Base-by-base conservation (phyloP, 2,888 invertebrate genomes). In the Cistogaster globosa region DNA sequence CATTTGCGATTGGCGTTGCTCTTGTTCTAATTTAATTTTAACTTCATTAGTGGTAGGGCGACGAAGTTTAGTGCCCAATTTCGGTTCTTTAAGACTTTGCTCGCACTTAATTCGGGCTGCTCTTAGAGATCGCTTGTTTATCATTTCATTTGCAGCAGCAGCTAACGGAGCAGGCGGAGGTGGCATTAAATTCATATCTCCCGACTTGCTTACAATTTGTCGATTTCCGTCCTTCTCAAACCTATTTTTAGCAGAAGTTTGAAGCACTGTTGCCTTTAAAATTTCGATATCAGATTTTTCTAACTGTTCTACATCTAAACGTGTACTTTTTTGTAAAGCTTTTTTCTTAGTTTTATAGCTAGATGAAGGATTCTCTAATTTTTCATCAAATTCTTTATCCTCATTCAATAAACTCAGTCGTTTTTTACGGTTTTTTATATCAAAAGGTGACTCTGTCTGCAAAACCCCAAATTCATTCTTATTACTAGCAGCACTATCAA, bases 61-160 rank as follows among this genome's bases (percentile, higher is more conserved):
- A 5, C 92, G 89, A 68, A 92, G 7, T 78, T 92, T 92, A 0
- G 16, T 3, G 0, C 48, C 87, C 0, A 92, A 62, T 2, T 86
- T 12, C 4, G 87, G 88, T 60, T 92, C 91, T 81, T 91, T 92
- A 4, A 92, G 87, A 78, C 86, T 87, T 55, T 88, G 89, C 62
- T 90, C 91, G 0, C 87, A 87, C 57, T 89, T 91, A 7, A 90
- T 38, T 69, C 90, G 92, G 2, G 92, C 92, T 0, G 91, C 91
- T 3, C 92, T 90, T 71, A 89, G 88, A 8, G 92, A 92, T 1
- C 92, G 89, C 2, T 88, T 88, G 14, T 89, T 88, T n/a, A 86
- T 72, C n/a, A 83, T 85, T 65, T 89, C 89, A 1, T 60, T 80
- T 3, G 67, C 60, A 11, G 60, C 12, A n/a, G 65, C 0, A 78